Percentiles rank a stretch among this genome's conserved stretches.
phyloP scores from a whole-genome alignment of 1,140 invertebrate genomes.

The Pectinophora gossypiella region DNA sequence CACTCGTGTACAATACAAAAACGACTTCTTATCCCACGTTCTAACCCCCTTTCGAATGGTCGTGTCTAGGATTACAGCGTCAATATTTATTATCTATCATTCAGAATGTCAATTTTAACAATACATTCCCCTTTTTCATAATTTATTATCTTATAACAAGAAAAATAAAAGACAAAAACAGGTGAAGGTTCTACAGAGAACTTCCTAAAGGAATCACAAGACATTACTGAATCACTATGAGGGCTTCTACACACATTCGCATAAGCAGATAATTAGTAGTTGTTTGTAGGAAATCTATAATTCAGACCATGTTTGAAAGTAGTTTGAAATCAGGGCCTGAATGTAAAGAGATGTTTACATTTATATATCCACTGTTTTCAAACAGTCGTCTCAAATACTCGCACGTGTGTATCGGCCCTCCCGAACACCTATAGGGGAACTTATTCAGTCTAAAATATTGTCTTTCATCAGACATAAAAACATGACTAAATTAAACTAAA shows the following conservation, averaged over 20 bases:
- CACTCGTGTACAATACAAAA: too few species aligned
- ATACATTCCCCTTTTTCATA: conserved; percentile 42
- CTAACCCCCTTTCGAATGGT: conserved; percentile 17
- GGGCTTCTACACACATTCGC: conserved; percentile 11
- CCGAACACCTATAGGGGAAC: conserved; percentile 43
- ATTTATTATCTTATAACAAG: conserved; percentile 48
- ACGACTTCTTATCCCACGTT: not conserved
- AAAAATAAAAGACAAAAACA: conserved; percentile 33
- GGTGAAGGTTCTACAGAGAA: conserved; percentile 25
- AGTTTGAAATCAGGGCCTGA: too few species aligned
- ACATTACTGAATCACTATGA: conserved; percentile 31
- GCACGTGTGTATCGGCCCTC: not conserved
- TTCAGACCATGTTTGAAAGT: too few species aligned
- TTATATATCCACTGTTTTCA: too few species aligned
- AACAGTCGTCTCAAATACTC: too few species aligned
- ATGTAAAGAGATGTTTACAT: too few species aligned
- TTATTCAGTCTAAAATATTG: conserved; percentile 66
- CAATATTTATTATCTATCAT: conserved; percentile 7
- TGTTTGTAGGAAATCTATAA: too few species aligned
- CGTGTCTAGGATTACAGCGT: conserved; percentile 31
- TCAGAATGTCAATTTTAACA: conserved; percentile 26
- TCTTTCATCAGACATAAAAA: conserved; percentile 58
- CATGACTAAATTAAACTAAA: conserved; percentile 50
- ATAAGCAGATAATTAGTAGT: too few species aligned
- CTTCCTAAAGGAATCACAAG: conserved; percentile 34